These are phyloP conservation scores for Patagioenas fasciata DNA, from an alignment of 2,113 vertebrate genomes.

Conservation along the genomic window DNA sequence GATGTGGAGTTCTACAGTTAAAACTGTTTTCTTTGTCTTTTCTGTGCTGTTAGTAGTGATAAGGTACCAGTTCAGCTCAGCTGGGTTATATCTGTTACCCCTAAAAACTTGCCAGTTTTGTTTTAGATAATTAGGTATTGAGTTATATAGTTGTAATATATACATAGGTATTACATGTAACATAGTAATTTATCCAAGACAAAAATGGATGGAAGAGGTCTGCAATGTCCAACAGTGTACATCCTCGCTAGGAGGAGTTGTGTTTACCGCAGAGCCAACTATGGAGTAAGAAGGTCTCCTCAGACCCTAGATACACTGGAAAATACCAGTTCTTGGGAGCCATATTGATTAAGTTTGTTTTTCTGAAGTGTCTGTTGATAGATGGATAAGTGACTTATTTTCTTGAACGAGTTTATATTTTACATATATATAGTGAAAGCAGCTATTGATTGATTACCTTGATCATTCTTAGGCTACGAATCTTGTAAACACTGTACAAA, in stretches of 20 bases:
- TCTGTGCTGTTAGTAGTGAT: neutral
- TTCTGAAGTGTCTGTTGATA: neutral
- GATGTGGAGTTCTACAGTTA: neutral
- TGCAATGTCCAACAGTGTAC: neutral
- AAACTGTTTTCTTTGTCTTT: constrained; percentile 12
- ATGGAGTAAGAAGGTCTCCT: neutral
- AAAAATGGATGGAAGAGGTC: neutral
- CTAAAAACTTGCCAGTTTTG: neutral
- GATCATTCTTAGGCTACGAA: neutral
- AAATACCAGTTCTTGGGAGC: neutral
- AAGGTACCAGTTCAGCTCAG: neutral
- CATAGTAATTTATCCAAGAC: neutral
- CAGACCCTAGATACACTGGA: neutral
- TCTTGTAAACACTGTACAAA: neutral
- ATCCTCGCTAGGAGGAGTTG: neutral
- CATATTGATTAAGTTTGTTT: neutral
- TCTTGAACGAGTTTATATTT: too few species aligned
- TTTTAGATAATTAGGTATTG: neutral
- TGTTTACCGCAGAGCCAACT: neutral
- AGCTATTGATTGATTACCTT: neutral
- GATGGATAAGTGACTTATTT: neutral
- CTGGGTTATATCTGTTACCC: neutral
- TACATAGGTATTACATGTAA: neutral
- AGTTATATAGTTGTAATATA: neutral
- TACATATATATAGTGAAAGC: neutral